Evolutionary conservation across 2,888 invertebrate species (phyloP), one percentile per base, ranked within the genome.

Genomic region (Caenorhabditis sp.): DNA sequence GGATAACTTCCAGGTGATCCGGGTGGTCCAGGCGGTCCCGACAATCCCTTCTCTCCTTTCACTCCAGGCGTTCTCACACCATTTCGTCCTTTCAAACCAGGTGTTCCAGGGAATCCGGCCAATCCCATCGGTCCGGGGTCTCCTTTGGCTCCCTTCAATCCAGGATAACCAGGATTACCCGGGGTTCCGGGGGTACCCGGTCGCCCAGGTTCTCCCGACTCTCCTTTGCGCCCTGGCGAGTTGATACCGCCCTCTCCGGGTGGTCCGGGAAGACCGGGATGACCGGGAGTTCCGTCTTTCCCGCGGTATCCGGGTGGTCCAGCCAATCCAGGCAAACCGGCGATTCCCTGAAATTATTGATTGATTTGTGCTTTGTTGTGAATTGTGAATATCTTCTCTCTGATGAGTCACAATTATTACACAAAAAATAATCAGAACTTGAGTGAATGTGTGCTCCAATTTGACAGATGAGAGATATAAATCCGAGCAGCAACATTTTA

Each of bases 181-280:
- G 88, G 84, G 5, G 86, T 84, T 63, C 89, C 89, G 59, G 81
- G 80, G 0, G 67, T 57, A 59, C 81, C 83, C 2, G 69, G 38
- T 38, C 75, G 63, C 59, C 84, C 84, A 20, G 76, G 68, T 23
- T 78, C 74, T 72, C 81, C 83, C 49, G 73, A 67, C 20, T 50
- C 72, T 72, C 75, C 88, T 72, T 88, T 88, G 1, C 83, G 64
- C 60, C 88, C 88, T 61, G 79, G 75, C 27, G 88, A 88, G 65
- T 89, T 89, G 67, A 87, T 57, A 31, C 89, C 80, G 27, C 80
- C 80, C 60, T 88, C 89, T 57, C 89, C 89, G 3, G 89, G 85
- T 14, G 86, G 87, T 64, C 89, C 89, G 38, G 80, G 73, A 2
- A 59, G 49, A 54, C 83, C 83, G 1, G 79, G 73, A 31, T 80